Evolutionary conservation across 2,888 invertebrate species (phyloP).

Genomic region (Rotaria macrura): DNA sequence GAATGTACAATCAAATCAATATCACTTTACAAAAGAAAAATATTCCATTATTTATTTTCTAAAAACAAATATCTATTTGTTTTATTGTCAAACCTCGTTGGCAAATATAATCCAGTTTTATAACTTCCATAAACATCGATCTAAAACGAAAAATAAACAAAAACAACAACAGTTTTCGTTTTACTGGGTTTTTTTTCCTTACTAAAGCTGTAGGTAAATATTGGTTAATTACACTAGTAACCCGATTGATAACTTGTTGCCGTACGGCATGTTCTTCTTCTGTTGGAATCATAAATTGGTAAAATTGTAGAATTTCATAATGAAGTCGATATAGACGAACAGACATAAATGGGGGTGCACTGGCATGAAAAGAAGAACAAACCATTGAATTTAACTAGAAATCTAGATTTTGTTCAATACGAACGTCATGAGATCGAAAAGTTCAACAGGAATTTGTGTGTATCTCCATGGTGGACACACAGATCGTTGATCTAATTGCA

Average conservation of each 20-base stretch:
- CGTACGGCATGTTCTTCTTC: constrained; percentile 79
- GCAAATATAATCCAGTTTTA: constrained; percentile 88
- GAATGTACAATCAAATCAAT: constrained; percentile 62
- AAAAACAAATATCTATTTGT: background rate
- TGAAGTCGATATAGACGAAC: constrained; percentile 58
- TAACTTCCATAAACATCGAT: constrained; percentile 97
- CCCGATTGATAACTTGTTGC: constrained; percentile 74
- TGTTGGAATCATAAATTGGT: constrained; percentile 81
- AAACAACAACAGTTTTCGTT: background rate
- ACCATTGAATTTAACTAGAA: no score
- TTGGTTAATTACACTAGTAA: constrained; percentile 71
- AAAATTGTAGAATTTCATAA: constrained; percentile 93
- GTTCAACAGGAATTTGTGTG: background rate
- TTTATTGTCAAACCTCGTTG: constrained; percentile 63
- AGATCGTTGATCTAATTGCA: background rate
- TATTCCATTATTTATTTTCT: constrained; percentile 56
- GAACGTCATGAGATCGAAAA: background rate
- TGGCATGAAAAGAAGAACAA: no score
- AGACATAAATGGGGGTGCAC: background rate
- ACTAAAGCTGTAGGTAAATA: constrained; percentile 76
- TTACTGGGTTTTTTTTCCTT: background rate
- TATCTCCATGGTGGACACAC: background rate
- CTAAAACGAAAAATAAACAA: constrained; percentile 42
- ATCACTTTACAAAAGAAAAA: constrained; percentile 52
- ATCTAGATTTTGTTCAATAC: background rate